Evolutionary conservation across 2,113 vertebrate species (phyloP).

Genomic region (Clupea harengus): DNA sequence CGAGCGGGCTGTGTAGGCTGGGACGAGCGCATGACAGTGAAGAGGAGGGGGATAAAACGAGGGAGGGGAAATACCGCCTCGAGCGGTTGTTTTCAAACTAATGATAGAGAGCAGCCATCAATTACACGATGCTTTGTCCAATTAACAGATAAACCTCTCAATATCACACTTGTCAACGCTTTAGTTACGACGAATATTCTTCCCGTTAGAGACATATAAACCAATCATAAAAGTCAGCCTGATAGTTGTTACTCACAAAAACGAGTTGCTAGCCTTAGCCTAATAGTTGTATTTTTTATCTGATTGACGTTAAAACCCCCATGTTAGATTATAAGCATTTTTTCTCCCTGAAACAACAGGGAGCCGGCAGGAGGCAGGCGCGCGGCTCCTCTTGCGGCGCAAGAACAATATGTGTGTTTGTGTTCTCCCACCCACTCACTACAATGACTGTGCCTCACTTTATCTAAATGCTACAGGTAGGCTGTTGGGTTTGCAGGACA

Average conservation of each 20-base stretch:
- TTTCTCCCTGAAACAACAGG: slow-evolving; percentile 47
- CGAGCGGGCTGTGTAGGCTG: slow-evolving; percentile 61
- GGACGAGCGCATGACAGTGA: slow-evolving; percentile 59
- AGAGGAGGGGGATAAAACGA: slow-evolving; percentile 51
- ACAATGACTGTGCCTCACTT: background rate
- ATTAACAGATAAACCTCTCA: background rate
- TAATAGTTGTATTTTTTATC: background rate
- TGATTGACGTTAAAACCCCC: background rate
- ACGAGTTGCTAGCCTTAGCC: background rate
- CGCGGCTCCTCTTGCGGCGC: slow-evolving; percentile 49
- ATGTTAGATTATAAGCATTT: slow-evolving; percentile 57
- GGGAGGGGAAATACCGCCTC: slow-evolving; percentile 70
- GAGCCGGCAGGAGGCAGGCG: slow-evolving; percentile 79
- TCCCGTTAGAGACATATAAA: background rate
- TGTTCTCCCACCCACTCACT: slow-evolving; percentile 61
- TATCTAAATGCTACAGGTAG: background rate
- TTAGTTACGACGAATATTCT: background rate
- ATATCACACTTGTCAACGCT: background rate
- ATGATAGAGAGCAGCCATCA: slow-evolving; percentile 9
- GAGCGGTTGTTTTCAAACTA: slow-evolving; percentile 69
- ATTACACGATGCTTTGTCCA: slow-evolving; percentile 52
- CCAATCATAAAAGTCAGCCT: background rate
- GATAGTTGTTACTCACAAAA: background rate
- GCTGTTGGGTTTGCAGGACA: background rate
- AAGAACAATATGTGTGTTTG: slow-evolving; percentile 74